Evolutionary conservation across 2,888 invertebrate genomes (phyloP).

Genomic region (Callyntrura guangdongensis): DNA sequence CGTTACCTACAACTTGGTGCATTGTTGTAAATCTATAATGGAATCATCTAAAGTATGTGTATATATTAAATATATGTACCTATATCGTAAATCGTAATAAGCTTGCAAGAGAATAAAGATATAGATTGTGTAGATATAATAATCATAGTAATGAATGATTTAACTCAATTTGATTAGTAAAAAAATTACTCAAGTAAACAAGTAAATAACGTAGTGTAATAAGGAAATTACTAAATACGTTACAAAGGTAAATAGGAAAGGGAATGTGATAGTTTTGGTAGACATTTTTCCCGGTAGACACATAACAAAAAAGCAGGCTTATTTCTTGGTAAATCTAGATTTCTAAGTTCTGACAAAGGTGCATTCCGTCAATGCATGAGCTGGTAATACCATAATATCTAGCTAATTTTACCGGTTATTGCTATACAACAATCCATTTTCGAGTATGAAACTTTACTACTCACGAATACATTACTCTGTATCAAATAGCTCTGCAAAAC

Average conservation of each 20-base stretch:
- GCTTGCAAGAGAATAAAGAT: slow-evolving; percentile 37
- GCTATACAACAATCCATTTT: slow-evolving; percentile 13
- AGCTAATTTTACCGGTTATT: slow-evolving; percentile 58
- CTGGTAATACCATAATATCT: slow-evolving; percentile 1
- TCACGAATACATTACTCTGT: not conserved
- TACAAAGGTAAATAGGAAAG: slow-evolving; percentile 52
- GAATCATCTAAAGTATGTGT: slow-evolving; percentile 39
- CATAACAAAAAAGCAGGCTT: slow-evolving; percentile 61
- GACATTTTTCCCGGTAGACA: slow-evolving; percentile 46
- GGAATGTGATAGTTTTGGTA: slow-evolving; percentile 75
- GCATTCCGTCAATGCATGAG: not conserved
- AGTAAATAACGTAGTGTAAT: slow-evolving; percentile 14
- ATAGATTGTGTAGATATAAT: slow-evolving; percentile 15
- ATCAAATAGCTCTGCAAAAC: not conserved
- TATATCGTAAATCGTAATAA: slow-evolving; percentile 23
- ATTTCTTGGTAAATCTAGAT: slow-evolving; percentile 69
- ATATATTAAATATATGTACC: slow-evolving; percentile 29
- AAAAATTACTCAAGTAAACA: slow-evolving; percentile 52
- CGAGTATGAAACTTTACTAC: slow-evolving; percentile 20
- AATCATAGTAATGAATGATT: slow-evolving; percentile 50
- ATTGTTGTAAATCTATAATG: slow-evolving; percentile 44
- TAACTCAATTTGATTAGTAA: slow-evolving; percentile 26
- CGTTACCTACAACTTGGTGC: slow-evolving; percentile 41
- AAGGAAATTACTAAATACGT: slow-evolving; percentile 8
- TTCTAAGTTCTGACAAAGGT: slow-evolving; percentile 36